Base-by-base conservation (phyloP, 2,888 invertebrate genomes). In the Andrena haemorrhoa region DNA sequence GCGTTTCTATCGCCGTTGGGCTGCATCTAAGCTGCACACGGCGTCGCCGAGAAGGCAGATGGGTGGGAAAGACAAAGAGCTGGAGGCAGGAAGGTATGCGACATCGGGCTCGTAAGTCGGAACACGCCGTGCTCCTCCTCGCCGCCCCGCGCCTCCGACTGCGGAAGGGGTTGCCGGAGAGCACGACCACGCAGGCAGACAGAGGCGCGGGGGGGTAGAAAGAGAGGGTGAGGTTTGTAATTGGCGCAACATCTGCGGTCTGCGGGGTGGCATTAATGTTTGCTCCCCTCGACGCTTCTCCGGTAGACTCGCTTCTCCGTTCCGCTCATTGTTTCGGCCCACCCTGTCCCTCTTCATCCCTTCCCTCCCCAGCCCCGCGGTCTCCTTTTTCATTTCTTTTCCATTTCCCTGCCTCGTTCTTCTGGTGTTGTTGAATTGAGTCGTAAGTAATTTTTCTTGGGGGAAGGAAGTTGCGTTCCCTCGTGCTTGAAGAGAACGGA, bases 61-160 rank as follows among this genome's bases (percentile, higher is more conserved):
- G 95, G 96, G 5, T 97, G 97, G 0, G 26, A 64, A 63, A 73
- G 85, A 73, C 69, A 63, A 75, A 82, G 82, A 77, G 81, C 72
- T 56, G 47, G 33, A 66, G 71, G 65, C 60, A 70, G 73, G 71
- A 82, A 69, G 75, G 77, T 60, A 63, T 60, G 79, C 75, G 79
- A 84, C 83, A 72, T 79, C 72, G 76, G 75, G 74, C 75, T 87
- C 80, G 87, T 84, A 89, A 89, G 89, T 88, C 87, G 87, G 87
- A 75, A 86, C 79, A 84, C 79, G 76, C 78, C 75, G 66, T 75
- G 51, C 77, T 77, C 86, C 86, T 85, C 79, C 82, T 81, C 72
- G 68, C 70, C 77, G 69, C 70, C 73, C 79, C 71, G 69, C 71
- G 66, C 79, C 72, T 71, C 75, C 26, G 61, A 56, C 61, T 69